phyloP scores from a whole-genome alignment of 2,888 invertebrate species.

The Cremastinae sp. region DNA sequence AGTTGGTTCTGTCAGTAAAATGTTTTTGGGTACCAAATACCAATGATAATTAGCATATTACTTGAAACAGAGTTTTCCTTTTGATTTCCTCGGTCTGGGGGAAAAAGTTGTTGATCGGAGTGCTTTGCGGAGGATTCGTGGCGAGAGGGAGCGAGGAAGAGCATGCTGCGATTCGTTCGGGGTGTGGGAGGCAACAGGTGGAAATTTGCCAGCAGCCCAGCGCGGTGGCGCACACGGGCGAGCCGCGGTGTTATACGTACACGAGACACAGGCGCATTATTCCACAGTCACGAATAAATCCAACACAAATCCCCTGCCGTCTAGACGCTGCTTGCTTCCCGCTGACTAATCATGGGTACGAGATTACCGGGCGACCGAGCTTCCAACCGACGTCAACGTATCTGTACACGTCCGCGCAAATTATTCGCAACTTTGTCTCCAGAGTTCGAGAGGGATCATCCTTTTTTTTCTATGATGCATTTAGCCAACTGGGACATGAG shows the following conservation, averaged over 20 bases:
- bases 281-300: conserved; percentile 77
- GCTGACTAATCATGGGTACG: conserved; percentile 73
- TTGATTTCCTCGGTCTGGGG: neutral
- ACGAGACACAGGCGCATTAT: no score
- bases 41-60: no score
- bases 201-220: conserved; percentile 65
- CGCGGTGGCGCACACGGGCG: conserved; percentile 10
- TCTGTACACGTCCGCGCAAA: conserved; percentile 32
- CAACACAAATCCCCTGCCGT: conserved; percentile 74
- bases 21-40: no score
- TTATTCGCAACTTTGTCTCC: conserved; percentile 53
- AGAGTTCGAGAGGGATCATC: conserved; percentile 12
- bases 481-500: no score
- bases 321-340: conserved; percentile 73
- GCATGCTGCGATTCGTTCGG: conserved; percentile 68
- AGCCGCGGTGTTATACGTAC: conserved; percentile 31
- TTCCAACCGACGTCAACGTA: conserved; percentile 35
- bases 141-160: conserved; percentile 43
- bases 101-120: no score
- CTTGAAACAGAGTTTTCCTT: no score
- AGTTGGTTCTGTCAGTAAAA: no score
- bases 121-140: no score
- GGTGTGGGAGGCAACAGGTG: conserved; percentile 78
- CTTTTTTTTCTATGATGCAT: no score
- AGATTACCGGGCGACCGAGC: conserved; percentile 66